phyloP scores from a whole-genome alignment of 2,113 vertebrate genomes.

The Tichodroma muraria region DNA sequence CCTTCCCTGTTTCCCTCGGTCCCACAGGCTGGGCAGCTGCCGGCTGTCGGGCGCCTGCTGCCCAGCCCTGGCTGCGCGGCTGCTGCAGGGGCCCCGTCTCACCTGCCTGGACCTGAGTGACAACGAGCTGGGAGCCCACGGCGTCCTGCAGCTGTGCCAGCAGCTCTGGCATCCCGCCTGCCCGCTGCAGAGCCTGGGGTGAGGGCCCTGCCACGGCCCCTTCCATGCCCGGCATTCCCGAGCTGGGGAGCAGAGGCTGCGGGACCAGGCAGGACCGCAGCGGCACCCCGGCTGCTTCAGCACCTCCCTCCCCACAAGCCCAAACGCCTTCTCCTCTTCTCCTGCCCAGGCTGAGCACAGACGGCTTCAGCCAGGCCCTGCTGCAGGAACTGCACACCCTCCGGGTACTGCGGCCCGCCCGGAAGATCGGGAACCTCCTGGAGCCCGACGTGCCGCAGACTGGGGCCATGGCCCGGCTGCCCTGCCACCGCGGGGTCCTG shows the following conservation, averaged over 20 bases:
- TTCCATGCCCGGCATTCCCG: rapidly evolving
- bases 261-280: not conserved
- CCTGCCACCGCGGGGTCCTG: not conserved
- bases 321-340: not conserved
- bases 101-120: constrained; percentile 5
- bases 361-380: not conserved
- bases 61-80: rapidly evolving
- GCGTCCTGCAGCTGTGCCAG: not conserved
- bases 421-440: not conserved
- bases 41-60: not conserved
- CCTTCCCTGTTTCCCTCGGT: rapidly evolving
- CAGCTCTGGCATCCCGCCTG: not conserved
- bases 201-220: rapidly evolving
- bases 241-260: rapidly evolving
- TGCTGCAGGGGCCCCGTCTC: not conserved
- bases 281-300: not conserved
- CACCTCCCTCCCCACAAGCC: not conserved
- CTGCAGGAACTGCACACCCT: not conserved
- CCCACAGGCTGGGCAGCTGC: constrained; percentile 13
- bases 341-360: not conserved
- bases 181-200: not conserved
- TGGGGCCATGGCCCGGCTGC: not conserved
- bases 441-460: not conserved
- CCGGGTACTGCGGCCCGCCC: not conserved
- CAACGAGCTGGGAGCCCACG: not conserved